A percentile compares a stretch with the other conserved stretches of the same genome.
These are phyloP conservation scores for Brachypodius melanocephalos DNA, from an alignment of 2,113 vertebrate species.

Conservation along the genomic window DNA sequence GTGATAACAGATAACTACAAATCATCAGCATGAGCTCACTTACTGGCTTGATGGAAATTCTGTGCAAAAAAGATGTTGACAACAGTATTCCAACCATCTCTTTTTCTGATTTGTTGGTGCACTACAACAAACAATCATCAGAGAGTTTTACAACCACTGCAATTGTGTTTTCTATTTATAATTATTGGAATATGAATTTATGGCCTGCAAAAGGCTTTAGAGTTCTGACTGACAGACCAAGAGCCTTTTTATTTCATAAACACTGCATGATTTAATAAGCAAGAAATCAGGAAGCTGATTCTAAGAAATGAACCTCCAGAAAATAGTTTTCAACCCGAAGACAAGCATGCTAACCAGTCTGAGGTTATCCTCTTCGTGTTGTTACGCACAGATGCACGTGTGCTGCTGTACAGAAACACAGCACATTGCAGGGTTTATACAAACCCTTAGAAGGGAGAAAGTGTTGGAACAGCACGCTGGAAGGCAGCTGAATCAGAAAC, in stretches of 20 bases:
- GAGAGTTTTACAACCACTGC: conserved; percentile 29
- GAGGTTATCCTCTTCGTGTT: background rate
- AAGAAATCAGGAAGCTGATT: conserved; percentile 27
- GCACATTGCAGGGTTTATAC: background rate
- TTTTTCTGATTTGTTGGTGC: conserved; percentile 40
- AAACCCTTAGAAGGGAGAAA: background rate
- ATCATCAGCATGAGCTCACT: conserved; percentile 59
- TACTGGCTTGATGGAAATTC: conserved; percentile 57
- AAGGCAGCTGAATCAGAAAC: conserved; percentile 18
- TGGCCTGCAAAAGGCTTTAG: conserved; percentile 40
- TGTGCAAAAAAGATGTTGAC: conserved; percentile 53
- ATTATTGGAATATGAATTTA: conserved; percentile 58
- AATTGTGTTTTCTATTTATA: conserved; percentile 47
- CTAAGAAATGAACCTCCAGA: background rate
- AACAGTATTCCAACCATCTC: conserved; percentile 35
- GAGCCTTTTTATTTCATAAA: conserved; percentile 35
- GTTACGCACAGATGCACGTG: background rate
- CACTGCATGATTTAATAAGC: conserved; percentile 36
- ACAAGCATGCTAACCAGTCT: background rate
- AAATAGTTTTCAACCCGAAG: conserved; percentile 4
- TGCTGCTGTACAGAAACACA: background rate
- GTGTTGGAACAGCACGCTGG: background rate
- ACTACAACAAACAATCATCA: conserved; percentile 12
- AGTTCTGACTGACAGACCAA: conserved; percentile 43
- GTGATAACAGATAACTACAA: conserved; percentile 66